Percentiles rank a stretch among this genome's conserved stretches.
phyloP scores from a whole-genome alignment of 1,140 invertebrate species.

The Polypedilum pembai region DNA sequence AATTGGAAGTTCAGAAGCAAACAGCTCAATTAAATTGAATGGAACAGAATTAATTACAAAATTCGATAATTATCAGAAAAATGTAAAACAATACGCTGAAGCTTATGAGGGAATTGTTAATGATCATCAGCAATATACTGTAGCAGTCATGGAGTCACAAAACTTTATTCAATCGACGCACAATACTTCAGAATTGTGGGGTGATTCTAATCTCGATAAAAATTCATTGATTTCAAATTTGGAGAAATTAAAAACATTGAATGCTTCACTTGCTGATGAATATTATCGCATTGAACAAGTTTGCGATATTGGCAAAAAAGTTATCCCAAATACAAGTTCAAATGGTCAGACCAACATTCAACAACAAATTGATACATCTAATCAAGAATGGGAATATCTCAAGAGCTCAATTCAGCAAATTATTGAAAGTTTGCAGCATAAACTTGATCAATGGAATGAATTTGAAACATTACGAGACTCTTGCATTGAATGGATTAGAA shows the following conservation, averaged over 20 bases:
- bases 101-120: conserved; percentile 83
- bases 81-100: conserved; percentile 63
- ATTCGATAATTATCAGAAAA: conserved; percentile 56
- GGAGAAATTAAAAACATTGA: conserved; percentile 80
- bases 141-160: conserved; percentile 77
- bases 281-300: conserved; percentile 74
- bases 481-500: conserved; percentile 79
- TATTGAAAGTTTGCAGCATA: conserved; percentile 67
- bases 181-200: conserved; percentile 77
- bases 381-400: conserved; percentile 84
- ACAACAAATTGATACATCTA: conserved; percentile 75
- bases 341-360: conserved; percentile 78
- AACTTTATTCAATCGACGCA: conserved; percentile 88
- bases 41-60: conserved; percentile 54
- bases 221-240: conserved; percentile 84
- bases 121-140: conserved; percentile 86
- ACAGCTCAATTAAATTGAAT: conserved; percentile 63
- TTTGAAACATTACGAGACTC: conserved; percentile 82
- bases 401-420: conserved; percentile 66
- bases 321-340: conserved; percentile 79
- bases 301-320: conserved; percentile 73
- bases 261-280: conserved; percentile 74
- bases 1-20: conserved; percentile 69
- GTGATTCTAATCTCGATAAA: conserved; percentile 77
- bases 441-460: conserved; percentile 83